Evolutionary conservation across 2,888 invertebrate genomes (phyloP), one percentile per base, ranked within the genome.

Genomic region (Pachycephus smyrnensis): DNA sequence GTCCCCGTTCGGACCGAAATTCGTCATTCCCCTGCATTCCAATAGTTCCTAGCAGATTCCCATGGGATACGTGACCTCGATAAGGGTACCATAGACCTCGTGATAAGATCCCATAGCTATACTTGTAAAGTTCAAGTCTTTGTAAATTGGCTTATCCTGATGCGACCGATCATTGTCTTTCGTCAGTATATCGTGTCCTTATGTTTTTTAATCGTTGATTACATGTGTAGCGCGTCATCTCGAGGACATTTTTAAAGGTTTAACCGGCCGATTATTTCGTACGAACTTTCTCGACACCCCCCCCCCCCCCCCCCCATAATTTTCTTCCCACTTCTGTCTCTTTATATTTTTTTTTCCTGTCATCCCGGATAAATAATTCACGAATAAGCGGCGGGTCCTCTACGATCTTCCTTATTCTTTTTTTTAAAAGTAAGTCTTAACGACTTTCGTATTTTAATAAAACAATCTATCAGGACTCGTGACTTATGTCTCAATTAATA

Each of bases 1-100:
- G 87, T 96, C 97, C 83, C 98, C 98, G 11, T 98, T 97, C 88
- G 96, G 96, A 77, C 94, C 96, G 78, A 96, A 96, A 92, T 96
- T 96, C 92, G 95, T 96, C 85, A 95, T 96, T 92, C 95, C 96
- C 74, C 92, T 96, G 85, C 95, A 95, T 89, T 84, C 89, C 55
- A 89, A 89, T 79, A 89, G 85, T 79, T 90, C 91, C 86, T 91
- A 91, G 88, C 89, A 86, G 84, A 86, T 83, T 85, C 83, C 80
- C 77, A 80, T 77, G 32, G 75, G 73, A 69, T 78, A 79, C 77
- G 69, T 80, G 33, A 79, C 79, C 69, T 78, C 78, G 69, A 75
- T 76, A 55, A 55, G 55, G 55, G 55, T 55, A 55, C 55, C 55
- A 55, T 55, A 55, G 55, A 55, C 36, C 23, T 55, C 55, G 55